phyloP scores from a whole-genome alignment of 30 jellyfish, hydroid and myxozoan species.

The Euphysa ruthae region DNA sequence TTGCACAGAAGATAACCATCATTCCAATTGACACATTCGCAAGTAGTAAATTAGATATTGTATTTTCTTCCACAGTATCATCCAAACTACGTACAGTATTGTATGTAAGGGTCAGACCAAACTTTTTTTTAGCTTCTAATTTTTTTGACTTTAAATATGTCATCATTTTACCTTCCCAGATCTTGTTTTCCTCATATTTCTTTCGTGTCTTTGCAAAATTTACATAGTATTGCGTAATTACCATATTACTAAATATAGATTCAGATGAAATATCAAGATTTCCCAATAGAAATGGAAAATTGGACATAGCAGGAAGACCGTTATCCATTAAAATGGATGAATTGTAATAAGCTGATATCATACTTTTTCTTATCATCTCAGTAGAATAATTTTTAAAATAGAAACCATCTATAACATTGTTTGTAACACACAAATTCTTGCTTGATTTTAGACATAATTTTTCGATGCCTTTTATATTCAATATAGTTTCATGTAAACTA shows the following conservation, averaged over 20 bases:
- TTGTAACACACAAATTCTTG: conserved; percentile 5
- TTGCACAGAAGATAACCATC: conserved; percentile 72
- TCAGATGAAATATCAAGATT: background rate
- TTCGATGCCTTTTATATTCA: conserved; percentile 16
- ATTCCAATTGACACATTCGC: conserved; percentile 44
- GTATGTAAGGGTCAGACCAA: conserved; percentile 31
- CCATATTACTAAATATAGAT: conserved; percentile 23
- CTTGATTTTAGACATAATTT: conserved; percentile 33
- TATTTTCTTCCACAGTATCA: conserved; percentile 67
- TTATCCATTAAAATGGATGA: conserved; percentile 36
- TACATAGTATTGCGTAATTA: conserved; percentile 51
- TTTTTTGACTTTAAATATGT: conserved; percentile 19
- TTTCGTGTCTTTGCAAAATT: conserved; percentile 44
- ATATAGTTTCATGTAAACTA: conserved; percentile 27
- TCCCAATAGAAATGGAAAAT: conserved; percentile 66
- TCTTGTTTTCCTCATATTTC: conserved; percentile 22
- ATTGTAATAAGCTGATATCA: conserved; percentile 27
- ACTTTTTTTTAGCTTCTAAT: background rate
- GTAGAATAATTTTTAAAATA: conserved; percentile 14
- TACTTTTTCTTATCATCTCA: background rate
- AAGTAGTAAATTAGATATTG: conserved; percentile 49
- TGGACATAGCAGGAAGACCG: conserved; percentile 40
- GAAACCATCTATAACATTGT: conserved; percentile 45
- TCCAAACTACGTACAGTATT: conserved; percentile 77
- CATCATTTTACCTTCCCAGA: conserved; percentile 58